Conservation (phyloP, 2,888 invertebrate genomes). For the Blastobasis adustella region DNA sequence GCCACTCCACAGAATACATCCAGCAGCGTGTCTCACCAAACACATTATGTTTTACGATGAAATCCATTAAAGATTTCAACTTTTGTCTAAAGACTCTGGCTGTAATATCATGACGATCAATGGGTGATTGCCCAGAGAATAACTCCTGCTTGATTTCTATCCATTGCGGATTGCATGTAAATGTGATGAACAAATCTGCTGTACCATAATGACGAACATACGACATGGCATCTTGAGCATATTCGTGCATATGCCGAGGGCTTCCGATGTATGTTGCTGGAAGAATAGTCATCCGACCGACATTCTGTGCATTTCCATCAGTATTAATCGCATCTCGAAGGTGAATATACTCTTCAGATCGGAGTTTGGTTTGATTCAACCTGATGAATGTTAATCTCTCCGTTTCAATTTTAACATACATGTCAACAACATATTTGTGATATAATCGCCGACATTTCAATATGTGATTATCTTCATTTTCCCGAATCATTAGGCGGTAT, state of each 20-base stretch:
- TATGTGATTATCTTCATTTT: slow-evolving; percentile 5
- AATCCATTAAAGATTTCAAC: slow-evolving; percentile 17
- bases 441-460: slow-evolving; percentile 6
- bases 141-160: slow-evolving; percentile 19
- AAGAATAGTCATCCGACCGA: slow-evolving; percentile 19
- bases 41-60: slow-evolving; percentile 18
- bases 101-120: too few relatives aligned
- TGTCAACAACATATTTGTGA: slow-evolving; percentile 7
- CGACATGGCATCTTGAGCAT: slow-evolving; percentile 17
- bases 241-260: slow-evolving; percentile 13
- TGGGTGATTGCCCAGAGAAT: slow-evolving; percentile 17
- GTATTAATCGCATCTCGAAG: slow-evolving; percentile 6
- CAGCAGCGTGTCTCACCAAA: slow-evolving; percentile 19
- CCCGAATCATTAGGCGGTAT: slow-evolving; percentile 11
- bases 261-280: slow-evolving; percentile 15
- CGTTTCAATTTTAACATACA: too few relatives aligned
- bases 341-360: slow-evolving; percentile 9
- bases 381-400: slow-evolving; percentile 8
- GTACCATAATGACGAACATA: slow-evolving; percentile 25
- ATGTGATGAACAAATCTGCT: slow-evolving; percentile 21
- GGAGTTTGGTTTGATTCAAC: slow-evolving; percentile 5
- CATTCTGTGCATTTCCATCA: slow-evolving; percentile 12
- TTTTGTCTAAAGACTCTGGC: slow-evolving; percentile 22
- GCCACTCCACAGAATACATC: too few relatives aligned
- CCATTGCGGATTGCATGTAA: slow-evolving; percentile 24